Evolutionary conservation across 2,888 invertebrate genomes (phyloP).

Genomic region (Amblyjoppa fuscipennis): DNA sequence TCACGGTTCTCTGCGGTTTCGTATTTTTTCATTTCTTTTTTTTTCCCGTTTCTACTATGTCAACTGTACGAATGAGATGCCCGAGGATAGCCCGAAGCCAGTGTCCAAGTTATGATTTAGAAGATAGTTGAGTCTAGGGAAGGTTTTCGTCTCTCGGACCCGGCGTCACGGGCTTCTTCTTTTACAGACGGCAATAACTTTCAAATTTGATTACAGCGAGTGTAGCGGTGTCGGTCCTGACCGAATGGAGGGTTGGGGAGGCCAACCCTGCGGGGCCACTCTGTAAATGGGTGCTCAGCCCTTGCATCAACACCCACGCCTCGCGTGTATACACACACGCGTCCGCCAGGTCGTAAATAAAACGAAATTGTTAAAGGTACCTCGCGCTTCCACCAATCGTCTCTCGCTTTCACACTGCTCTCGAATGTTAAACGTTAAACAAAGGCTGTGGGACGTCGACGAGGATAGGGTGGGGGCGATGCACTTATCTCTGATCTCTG

Average conservation of each 20-base stretch:
- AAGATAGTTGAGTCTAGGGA: slow-evolving; percentile 33
- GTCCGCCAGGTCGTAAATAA: slow-evolving; percentile 81
- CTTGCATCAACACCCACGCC: slow-evolving; percentile 81
- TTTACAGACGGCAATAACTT: slow-evolving; percentile 78
- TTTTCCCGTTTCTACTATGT: slow-evolving; percentile 15
- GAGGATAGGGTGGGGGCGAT: slow-evolving; percentile 72
- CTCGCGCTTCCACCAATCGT: slow-evolving; percentile 53
- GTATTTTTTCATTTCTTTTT: slow-evolving; percentile 29
- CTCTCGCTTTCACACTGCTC: slow-evolving; percentile 12
- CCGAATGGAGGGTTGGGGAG: slow-evolving; percentile 64
- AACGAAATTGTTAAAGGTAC: slow-evolving; percentile 81
- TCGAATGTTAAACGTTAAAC: slow-evolving; percentile 75
- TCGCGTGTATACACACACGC: slow-evolving; percentile 53
- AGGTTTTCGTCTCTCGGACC: slow-evolving; percentile 40
- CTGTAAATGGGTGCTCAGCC: slow-evolving; percentile 81
- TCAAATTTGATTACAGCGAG: slow-evolving; percentile 82
- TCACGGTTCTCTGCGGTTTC: slow-evolving; percentile 63
- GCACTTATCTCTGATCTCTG: slow-evolving; percentile 81
- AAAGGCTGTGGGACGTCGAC: slow-evolving; percentile 79
- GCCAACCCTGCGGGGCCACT: slow-evolving; percentile 71
- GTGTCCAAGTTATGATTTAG: slow-evolving; percentile 15
- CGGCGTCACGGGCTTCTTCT: slow-evolving; percentile 39
- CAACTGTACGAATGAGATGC: slow-evolving; percentile 28
- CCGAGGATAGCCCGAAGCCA: neutral
- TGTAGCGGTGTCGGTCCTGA: slow-evolving; percentile 51